Evolutionary conservation across 2,797 vertebrate species (phyloP), one percentile per base, ranked within the genome.

Genomic region (Menidia menidia): DNA sequence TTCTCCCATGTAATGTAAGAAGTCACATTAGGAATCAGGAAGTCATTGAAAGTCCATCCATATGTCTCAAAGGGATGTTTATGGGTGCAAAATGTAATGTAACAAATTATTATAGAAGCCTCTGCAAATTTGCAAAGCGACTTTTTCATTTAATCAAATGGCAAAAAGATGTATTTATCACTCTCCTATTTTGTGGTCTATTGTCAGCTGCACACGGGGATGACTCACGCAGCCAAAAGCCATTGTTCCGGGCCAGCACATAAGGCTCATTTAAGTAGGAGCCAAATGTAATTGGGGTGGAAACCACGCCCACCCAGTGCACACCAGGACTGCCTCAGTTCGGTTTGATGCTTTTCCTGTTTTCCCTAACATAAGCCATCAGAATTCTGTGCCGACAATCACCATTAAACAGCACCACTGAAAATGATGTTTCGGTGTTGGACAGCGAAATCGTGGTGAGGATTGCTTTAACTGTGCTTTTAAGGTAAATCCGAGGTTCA

Each of bases 401-500:
- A 60, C 58, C 33, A 61, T 31, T 65, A 48, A n/a, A 64, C 60
- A 39, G 73, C 3, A 16, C 64, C 58, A 60, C 30, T 35, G 55
- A 43, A 68, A 75, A 80, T 52, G 67, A 76, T 66, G 62, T 53
- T 68, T 75, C 82, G 73, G 73, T 87, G 75, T 82, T 83, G 15
- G 50, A 48, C 35, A 47, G 64, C 59, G 51, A 60, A 74, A 68
- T 62, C 33, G 11, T 73, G 31, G 75, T 61, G 60, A 66, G n/a
- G 64, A 73, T 62, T 62, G 64, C 57, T 68, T 68, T 73, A 33
- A 57, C 25, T 19, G 13, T 9, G 44, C 15, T 14, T 63, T 63
- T 25, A 19, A 62, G 47, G 52, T 61, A 62, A 66, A 63, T 64
- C 16, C 57, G 60, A 71, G 9, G 53, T 64, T 42, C 35, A 35